Conservation (phyloP, 2,888 invertebrate species). For the Margaritifera margaritifera region DNA sequence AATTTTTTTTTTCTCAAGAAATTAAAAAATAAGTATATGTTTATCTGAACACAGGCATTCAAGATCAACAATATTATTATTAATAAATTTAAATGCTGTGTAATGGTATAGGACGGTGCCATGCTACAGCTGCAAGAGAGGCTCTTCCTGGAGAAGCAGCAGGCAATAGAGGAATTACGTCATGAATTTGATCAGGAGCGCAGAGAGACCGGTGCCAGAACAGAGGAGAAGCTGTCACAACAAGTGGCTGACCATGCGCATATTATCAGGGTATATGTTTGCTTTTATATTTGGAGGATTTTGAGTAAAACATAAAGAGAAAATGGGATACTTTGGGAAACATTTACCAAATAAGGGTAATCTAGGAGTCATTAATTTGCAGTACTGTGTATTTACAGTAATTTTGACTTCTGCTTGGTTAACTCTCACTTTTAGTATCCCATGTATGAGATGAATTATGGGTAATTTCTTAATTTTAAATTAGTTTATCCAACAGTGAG, state of each 20-base stretch:
- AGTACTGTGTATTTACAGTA: no score
- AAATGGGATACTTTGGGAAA: no score
- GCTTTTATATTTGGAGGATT: constrained; percentile 10
- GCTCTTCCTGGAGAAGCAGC: constrained; percentile 60
- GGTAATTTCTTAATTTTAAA: not conserved
- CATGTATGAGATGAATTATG: not conserved
- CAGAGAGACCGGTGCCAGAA: constrained; percentile 36
- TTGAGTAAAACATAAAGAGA: no score
- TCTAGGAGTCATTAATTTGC: no score
- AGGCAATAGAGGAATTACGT: constrained; percentile 54
- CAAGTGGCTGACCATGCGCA: constrained; percentile 38
- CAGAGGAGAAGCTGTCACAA: constrained; percentile 45
- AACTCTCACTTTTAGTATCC: no score
- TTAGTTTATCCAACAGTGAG: not conserved
- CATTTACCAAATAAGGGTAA: no score
- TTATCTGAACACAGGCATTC: no score
- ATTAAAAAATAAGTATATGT: no score
- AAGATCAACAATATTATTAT: not conserved
- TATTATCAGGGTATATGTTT: constrained; percentile 38
- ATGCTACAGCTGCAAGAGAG: constrained; percentile 58
- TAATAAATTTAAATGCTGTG: not conserved
- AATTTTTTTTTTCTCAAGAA: no score
- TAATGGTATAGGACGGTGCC: constrained; percentile 48
- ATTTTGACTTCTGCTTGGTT: no score
- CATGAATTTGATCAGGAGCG: constrained; percentile 54